A percentile compares a stretch with the other conserved stretches of the same genome.
Conservation (phyloP, 2,797 vertebrate species). For the Premnoplex brunnescens region DNA sequence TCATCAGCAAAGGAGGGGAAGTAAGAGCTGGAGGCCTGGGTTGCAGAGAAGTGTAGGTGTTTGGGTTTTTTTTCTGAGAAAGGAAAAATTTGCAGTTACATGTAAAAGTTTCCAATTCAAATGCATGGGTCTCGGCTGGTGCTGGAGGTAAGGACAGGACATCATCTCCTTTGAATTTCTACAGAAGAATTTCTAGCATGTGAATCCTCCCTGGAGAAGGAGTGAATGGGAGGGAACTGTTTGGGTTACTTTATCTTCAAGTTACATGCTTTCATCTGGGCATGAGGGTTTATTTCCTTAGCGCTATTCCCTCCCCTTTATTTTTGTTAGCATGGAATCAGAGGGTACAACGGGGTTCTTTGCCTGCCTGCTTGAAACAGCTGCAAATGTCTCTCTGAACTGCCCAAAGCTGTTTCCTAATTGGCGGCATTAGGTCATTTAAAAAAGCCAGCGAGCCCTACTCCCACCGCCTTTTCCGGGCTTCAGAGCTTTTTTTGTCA, state of each 20-base stretch:
- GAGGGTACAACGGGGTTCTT: neutral
- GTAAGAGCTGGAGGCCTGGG: neutral
- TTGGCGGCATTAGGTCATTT: conserved; percentile 63
- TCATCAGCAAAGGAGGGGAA: neutral
- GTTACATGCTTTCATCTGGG: neutral
- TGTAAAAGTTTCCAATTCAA: neutral
- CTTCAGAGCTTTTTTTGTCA: neutral
- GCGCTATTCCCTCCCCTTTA: neutral
- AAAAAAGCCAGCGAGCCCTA: neutral
- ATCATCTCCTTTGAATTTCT: neutral
- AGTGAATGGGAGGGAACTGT: neutral
- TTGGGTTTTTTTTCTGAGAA: neutral
- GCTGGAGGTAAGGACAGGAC: neutral
- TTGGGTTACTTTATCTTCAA: neutral
- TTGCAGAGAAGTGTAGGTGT: neutral
- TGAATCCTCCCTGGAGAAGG: neutral
- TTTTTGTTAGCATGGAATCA: neutral
- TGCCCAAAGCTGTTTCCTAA: conserved; percentile 27
- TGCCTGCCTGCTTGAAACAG: neutral
- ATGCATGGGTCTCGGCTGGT: neutral
- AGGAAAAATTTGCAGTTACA: neutral
- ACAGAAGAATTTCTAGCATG: neutral
- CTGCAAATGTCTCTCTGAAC: conserved; percentile 36
- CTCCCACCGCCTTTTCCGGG: conserved; percentile 40
- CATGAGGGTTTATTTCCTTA: neutral